Percentiles rank a stretch among this genome's conserved stretches.
Conservation (phyloP, 2,888 invertebrate species). For the Podotricha telesiphe region DNA sequence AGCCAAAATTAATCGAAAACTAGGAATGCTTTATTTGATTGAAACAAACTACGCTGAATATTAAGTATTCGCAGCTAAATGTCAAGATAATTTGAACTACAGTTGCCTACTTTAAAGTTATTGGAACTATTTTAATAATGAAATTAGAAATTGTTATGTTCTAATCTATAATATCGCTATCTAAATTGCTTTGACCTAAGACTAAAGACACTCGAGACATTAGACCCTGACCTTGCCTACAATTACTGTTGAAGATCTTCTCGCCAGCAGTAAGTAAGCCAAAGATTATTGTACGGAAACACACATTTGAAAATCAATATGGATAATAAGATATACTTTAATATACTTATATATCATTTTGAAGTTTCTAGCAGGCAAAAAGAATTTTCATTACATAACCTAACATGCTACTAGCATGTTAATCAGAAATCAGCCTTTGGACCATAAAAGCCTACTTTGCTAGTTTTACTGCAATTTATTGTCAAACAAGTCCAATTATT, state of each 20-base stretch:
- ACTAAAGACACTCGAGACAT: slow-evolving; percentile 1
- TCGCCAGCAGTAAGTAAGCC: neutral
- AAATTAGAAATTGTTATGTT: slow-evolving; percentile 2
- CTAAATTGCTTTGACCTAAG: slow-evolving; percentile 11
- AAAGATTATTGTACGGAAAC: neutral
- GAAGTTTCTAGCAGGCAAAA: too few species aligned
- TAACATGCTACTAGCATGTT: neutral
- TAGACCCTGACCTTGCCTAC: slow-evolving; percentile 11
- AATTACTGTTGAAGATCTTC: slow-evolving; percentile 6
- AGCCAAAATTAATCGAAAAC: slow-evolving; percentile 31
- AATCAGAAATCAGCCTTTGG: neutral
- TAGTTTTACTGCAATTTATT: neutral
- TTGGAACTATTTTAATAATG: slow-evolving; percentile 3
- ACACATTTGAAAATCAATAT: neutral
- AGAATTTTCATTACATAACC: neutral
- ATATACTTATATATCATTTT: too few species aligned
- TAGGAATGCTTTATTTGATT: slow-evolving; percentile 35
- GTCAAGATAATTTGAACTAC: neutral
- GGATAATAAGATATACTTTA: neutral
- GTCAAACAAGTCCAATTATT: slow-evolving; percentile 12
- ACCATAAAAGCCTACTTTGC: neutral
- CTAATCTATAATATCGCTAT: slow-evolving; percentile 1
- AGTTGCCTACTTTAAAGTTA: neutral
- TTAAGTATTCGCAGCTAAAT: slow-evolving; percentile 16
- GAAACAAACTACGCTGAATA: slow-evolving; percentile 27